Conservation (phyloP, 2,888 invertebrate species). For the Calameuta pallipes region DNA sequence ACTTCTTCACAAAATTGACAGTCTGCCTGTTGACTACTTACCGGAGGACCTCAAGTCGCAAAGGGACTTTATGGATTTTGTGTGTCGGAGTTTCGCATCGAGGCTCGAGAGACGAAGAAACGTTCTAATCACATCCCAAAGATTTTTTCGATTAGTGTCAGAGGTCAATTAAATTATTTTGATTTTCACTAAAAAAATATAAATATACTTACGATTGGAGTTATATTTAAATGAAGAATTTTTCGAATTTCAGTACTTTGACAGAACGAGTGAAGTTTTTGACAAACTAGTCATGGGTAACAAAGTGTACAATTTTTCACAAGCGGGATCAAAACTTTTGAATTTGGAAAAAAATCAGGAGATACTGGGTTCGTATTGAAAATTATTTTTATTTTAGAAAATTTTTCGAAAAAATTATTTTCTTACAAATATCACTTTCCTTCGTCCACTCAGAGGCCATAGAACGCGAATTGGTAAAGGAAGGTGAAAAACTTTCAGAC, state of each 20-base stretch:
- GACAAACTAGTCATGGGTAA: conserved; percentile 75
- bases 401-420: not conserved
- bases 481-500: conserved; percentile 82
- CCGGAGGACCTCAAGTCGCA: conserved; percentile 76
- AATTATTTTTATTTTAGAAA: not conserved
- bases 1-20: conserved; percentile 77
- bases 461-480: conserved; percentile 76
- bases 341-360: conserved; percentile 73
- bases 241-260: conserved; percentile 69
- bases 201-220: too few species aligned
- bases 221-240: not conserved
- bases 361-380: conserved; percentile 68
- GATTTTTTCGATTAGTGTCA: conserved; percentile 80
- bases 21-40: conserved; percentile 66
- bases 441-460: conserved; percentile 70
- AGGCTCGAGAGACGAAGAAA: conserved; percentile 80
- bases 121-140: conserved; percentile 78
- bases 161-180: conserved; percentile 68
- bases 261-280: conserved; percentile 75
- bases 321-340: conserved; percentile 70
- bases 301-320: conserved; percentile 70
- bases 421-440: not conserved
- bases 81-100: conserved; percentile 81
- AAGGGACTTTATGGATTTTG: conserved; percentile 85
- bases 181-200: not conserved